These are phyloP conservation scores for Myzus persicae DNA, from an alignment of 1,140 invertebrate genomes.

Conservation along the genomic window DNA sequence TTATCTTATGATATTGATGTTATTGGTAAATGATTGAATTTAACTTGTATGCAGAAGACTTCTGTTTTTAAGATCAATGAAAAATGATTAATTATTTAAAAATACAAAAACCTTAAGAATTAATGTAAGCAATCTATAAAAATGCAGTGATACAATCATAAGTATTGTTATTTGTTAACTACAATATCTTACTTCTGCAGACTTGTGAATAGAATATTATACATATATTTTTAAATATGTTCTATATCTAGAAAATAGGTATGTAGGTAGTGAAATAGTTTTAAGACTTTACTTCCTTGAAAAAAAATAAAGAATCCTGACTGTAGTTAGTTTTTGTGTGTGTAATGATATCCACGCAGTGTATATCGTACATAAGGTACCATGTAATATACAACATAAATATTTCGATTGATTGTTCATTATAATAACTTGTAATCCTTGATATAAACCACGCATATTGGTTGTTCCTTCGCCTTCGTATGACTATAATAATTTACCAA, in stretches of 20 bases:
- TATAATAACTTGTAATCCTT: conserved; percentile 25
- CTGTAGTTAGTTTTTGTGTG: neutral
- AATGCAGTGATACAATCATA: neutral
- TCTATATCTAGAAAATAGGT: neutral
- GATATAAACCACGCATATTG: neutral
- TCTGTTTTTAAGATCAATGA: neutral
- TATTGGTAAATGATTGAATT: neutral
- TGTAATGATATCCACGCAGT: neutral
- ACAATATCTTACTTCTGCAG: neutral
- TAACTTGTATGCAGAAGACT: neutral
- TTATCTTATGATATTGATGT: neutral
- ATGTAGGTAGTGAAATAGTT: neutral
- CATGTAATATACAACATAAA: neutral
- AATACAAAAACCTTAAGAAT: neutral
- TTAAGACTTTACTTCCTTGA: neutral
- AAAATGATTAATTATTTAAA: neutral
- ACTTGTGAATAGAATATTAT: neutral
- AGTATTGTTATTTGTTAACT: neutral
- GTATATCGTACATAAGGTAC: neutral
- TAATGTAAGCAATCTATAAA: neutral
- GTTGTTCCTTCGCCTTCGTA: neutral
- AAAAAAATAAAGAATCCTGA: neutral
- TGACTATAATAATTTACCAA: neutral
- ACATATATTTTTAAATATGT: too few relatives aligned
- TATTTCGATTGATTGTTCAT: neutral